Percentiles rank a stretch among this genome's conserved stretches.
Evolutionary conservation across 2,888 invertebrate genomes (phyloP).

Genomic region (Caenorhabditis sp.): DNA sequence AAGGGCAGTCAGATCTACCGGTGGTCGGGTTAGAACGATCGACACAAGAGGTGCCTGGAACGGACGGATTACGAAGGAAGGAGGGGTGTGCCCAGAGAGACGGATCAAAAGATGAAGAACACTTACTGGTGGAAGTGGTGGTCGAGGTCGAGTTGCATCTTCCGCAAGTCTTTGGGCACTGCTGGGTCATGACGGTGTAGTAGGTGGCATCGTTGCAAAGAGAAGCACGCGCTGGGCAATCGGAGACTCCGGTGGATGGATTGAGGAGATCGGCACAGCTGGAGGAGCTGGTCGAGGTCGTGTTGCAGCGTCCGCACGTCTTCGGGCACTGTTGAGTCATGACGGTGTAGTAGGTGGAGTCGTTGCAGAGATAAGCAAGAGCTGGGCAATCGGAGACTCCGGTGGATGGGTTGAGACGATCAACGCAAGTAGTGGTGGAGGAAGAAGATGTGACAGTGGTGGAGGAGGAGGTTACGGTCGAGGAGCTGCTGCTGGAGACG

Average conservation of each 20-base stretch:
- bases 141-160: conserved; percentile 49
- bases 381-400: conserved; percentile 58
- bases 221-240: conserved; percentile 47
- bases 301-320: conserved; percentile 55
- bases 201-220: conserved; percentile 53
- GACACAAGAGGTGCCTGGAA: conserved; percentile 48
- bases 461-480: background rate
- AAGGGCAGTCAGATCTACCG: conserved; percentile 45
- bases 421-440: conserved; percentile 43
- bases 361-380: conserved; percentile 50
- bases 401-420: conserved; percentile 51
- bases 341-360: conserved; percentile 53
- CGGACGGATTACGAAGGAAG: background rate
- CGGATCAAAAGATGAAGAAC: background rate
- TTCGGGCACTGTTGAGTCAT: conserved; percentile 60
- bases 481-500: conserved; percentile 2
- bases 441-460: conserved; percentile 12
- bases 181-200: conserved; percentile 53
- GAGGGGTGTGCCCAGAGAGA: too few relatives aligned
- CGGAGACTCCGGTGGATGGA: conserved; percentile 35
- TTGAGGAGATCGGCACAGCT: conserved; percentile 35
- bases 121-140: conserved; percentile 40
- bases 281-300: conserved; percentile 23
- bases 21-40: conserved; percentile 50
- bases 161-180: conserved; percentile 58